Percentiles rank a stretch among this genome's conserved stretches.
Conservation (phyloP, 35 echinoderm and acorn worm species). For the Eucidaris tribuloides region DNA sequence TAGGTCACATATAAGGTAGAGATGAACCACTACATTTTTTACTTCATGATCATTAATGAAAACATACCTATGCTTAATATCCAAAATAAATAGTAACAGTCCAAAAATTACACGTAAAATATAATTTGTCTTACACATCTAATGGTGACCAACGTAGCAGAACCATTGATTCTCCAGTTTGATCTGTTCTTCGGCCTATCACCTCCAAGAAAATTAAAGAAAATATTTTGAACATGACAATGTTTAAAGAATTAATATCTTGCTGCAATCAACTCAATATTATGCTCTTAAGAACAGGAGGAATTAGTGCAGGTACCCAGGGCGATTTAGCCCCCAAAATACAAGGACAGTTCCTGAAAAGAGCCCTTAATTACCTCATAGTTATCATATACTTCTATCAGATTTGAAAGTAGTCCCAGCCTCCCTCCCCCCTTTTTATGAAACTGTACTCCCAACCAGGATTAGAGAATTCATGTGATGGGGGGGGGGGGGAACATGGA, state of each 20-base stretch:
- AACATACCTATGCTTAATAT: too few species aligned
- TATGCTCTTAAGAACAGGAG: neutral
- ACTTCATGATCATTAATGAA: too few species aligned
- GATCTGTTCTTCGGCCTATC: constrained; percentile 37
- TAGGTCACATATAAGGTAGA: too few species aligned
- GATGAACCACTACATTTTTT: too few species aligned
- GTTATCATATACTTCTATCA: too few species aligned
- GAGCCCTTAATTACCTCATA: neutral
- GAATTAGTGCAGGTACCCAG: neutral
- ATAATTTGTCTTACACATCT: constrained; percentile 59
- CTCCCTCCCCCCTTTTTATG: too few species aligned
- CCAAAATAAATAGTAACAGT: too few species aligned
- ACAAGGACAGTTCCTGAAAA: neutral
- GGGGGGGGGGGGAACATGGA: too few species aligned
- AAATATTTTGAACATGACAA: neutral
- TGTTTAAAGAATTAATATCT: neutral
- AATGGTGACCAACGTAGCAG: constrained; percentile 49
- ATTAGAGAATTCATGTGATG: too few species aligned
- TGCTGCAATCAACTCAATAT: neutral
- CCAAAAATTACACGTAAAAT: too few species aligned
- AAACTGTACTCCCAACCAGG: too few species aligned
- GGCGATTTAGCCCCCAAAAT: neutral
- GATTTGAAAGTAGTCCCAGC: too few species aligned
- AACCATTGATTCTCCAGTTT: constrained; percentile 29
- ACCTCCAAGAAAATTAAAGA: constrained; percentile 20